Conservation (phyloP, 2,113 vertebrate genomes). For the Pogona vitticeps region DNA sequence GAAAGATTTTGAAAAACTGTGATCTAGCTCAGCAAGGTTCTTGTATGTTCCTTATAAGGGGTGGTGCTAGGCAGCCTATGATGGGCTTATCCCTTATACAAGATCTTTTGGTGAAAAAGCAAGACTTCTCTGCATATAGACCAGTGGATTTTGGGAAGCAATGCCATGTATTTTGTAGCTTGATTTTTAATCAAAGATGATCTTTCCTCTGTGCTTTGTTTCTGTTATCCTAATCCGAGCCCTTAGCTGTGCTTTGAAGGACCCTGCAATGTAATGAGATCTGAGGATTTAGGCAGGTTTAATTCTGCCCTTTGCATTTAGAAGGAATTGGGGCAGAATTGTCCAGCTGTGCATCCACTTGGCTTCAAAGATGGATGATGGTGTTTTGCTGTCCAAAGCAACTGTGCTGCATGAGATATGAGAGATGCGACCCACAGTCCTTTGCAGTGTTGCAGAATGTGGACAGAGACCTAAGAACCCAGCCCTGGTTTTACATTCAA, state of each 20-base stretch:
- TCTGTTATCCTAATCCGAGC: not conserved
- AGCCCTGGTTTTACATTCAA: not conserved
- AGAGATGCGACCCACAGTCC: not conserved
- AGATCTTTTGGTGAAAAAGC: not conserved
- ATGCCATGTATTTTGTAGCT: not conserved
- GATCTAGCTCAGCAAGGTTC: not conserved
- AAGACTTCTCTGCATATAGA: not conserved
- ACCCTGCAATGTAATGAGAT: not conserved
- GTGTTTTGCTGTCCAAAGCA: not conserved
- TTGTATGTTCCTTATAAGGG: not conserved
- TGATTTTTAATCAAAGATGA: not conserved
- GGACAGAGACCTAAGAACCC: not conserved
- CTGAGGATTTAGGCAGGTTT: not conserved
- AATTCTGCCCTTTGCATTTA: slow-evolving; percentile 1
- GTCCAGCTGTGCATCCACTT: not conserved
- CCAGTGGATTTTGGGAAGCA: not conserved
- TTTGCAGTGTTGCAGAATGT: not conserved
- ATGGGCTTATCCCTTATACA: not conserved
- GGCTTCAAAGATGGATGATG: not conserved
- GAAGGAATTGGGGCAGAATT: not conserved
- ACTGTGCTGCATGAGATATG: not conserved
- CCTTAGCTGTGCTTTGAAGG: not conserved
- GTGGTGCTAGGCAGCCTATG: not conserved
- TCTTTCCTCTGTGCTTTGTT: not conserved
- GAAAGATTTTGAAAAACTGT: not conserved